Conservation (phyloP, 2,888 invertebrate species). For the Rhingia campestris region DNA sequence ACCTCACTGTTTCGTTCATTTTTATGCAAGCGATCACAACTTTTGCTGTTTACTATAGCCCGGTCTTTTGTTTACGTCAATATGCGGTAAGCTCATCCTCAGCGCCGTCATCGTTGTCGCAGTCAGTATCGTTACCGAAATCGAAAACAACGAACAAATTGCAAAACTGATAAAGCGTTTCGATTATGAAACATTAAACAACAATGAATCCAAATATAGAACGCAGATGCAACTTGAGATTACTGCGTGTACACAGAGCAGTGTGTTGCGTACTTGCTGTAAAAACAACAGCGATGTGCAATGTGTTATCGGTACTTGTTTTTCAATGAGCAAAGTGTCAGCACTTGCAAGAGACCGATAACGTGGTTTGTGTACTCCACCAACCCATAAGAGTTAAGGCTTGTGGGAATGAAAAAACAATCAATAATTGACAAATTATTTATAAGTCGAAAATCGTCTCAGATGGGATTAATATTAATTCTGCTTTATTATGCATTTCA, state of each 20-base stretch:
- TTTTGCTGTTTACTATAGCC: constrained; percentile 14
- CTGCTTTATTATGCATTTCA: not conserved
- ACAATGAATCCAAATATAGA: not conserved
- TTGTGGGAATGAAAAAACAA: not conserved
- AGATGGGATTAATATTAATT: constrained; percentile 16
- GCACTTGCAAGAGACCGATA: constrained; percentile 14
- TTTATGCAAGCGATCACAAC: constrained; percentile 2
- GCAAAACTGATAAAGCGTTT: constrained; percentile 42
- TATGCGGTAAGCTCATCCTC: constrained; percentile 2
- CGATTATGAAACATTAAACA: constrained; percentile 25
- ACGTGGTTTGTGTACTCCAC: not conserved
- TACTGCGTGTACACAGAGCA: not conserved
- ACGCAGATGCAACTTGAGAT: not conserved
- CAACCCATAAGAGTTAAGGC: not conserved
- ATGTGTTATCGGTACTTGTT: constrained; percentile 12
- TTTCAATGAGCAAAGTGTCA: constrained; percentile 30
- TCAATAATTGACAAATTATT: constrained; percentile 37
- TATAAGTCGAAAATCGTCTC: constrained; percentile 18
- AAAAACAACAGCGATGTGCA: not conserved
- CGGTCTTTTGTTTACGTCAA: constrained; percentile 30
- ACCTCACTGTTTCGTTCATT: constrained; percentile 23
- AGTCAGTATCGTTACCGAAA: constrained; percentile 1
- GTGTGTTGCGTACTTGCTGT: not conserved
- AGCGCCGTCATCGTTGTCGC: not conserved
- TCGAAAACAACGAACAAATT: constrained; percentile 8